A percentile compares a stretch with the other conserved stretches of the same genome.
Evolutionary conservation across 2,797 vertebrate species (phyloP).

Genomic region (Sebastes goodei): DNA sequence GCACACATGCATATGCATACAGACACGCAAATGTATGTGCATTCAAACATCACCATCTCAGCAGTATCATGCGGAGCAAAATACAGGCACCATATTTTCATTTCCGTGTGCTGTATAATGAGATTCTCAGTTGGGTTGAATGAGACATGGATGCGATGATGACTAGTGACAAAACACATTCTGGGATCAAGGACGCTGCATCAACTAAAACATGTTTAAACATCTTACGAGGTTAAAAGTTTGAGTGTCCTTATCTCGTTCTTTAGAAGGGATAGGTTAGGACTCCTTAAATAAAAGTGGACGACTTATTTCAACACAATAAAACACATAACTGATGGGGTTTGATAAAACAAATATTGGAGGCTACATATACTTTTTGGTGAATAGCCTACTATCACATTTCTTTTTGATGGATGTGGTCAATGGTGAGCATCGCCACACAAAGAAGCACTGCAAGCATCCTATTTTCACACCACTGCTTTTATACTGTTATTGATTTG

Average conservation of each 20-base stretch:
- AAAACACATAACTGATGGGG: not conserved
- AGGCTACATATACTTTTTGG: not conserved
- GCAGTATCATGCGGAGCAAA: not conserved
- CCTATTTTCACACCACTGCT: conserved; percentile 24
- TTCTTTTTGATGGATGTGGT: not conserved
- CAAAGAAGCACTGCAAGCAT: conserved; percentile 2
- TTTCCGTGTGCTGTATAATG: not conserved
- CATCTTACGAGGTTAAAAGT: not conserved
- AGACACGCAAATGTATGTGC: not conserved
- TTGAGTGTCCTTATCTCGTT: not conserved
- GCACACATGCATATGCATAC: not conserved
- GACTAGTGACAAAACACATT: not conserved
- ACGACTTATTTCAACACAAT: not conserved
- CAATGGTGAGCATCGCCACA: not conserved
- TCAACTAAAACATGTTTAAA: not conserved
- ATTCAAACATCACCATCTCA: not conserved
- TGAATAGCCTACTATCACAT: not conserved
- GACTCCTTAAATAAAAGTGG: not conserved
- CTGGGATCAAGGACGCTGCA: not conserved
- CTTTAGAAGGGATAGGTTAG: not conserved
- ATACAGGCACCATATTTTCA: not conserved
- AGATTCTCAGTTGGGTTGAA: not conserved
- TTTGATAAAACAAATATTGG: not conserved
- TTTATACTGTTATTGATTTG: conserved; percentile 46
- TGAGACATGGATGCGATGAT: not conserved